Percentiles rank a stretch among this genome's conserved stretches.
Evolutionary conservation across 2,888 invertebrate species (phyloP).

Genomic region (Xestia xanthographa): DNA sequence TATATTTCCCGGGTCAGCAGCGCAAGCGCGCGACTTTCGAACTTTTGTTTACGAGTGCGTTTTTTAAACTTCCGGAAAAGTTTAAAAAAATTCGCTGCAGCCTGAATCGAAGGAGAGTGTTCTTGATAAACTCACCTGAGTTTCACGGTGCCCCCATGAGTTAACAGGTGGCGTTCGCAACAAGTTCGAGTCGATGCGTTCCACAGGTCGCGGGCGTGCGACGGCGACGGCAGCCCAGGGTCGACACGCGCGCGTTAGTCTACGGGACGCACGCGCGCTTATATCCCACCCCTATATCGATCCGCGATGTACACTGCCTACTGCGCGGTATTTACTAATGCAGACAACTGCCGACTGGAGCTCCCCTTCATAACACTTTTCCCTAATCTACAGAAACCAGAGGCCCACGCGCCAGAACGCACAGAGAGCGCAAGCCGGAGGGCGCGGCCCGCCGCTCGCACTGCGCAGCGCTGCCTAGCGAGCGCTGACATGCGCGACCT

Average conservation of each 20-base stretch:
- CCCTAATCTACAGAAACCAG: conserved; percentile 74
- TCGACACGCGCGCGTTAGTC: conserved; percentile 77
- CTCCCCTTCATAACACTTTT: conserved; percentile 83
- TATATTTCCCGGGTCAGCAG: conserved; percentile 1
- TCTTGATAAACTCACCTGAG: conserved; percentile 79
- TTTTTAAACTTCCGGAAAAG: conserved; percentile 34
- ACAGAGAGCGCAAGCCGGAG: conserved; percentile 53
- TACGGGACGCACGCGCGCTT: conserved; percentile 80
- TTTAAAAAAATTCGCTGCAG: conserved; percentile 27
- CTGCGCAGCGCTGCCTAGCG: conserved; percentile 37
- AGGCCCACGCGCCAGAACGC: conserved; percentile 58
- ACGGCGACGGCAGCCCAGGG: conserved; percentile 79
- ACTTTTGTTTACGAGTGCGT: conserved; percentile 36
- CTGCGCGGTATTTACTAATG: conserved; percentile 87
- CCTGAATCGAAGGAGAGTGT: conserved; percentile 35
- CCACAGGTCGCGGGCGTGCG: conserved; percentile 82
- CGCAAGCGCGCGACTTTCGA: conserved; percentile 48
- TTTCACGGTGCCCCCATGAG: conserved; percentile 85
- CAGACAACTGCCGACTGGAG: conserved; percentile 80
- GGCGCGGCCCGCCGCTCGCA: conserved; percentile 53
- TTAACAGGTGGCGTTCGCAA: conserved; percentile 88
- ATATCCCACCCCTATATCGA: conserved; percentile 83
- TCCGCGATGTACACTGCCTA: conserved; percentile 83
- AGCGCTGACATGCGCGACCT: conserved; percentile 32
- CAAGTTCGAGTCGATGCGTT: conserved; percentile 80